Percentiles rank a stretch among this genome's conserved stretches.
Conservation (phyloP, 2,797 vertebrate genomes). For the Okamejei kenojei region DNA sequence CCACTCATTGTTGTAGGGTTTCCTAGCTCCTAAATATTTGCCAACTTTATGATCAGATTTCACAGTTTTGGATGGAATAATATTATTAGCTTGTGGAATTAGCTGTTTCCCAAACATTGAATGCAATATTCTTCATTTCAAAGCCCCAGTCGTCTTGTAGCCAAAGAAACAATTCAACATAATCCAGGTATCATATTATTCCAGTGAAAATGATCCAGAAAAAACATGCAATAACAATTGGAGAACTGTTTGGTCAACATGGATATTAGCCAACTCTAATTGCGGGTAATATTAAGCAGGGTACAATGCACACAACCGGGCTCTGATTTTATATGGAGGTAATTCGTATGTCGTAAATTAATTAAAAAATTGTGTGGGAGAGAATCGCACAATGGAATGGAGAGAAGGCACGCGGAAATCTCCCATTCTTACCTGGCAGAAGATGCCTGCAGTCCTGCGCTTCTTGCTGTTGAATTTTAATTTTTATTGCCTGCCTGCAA, state of each 20-base stretch:
- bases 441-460: too few relatives aligned
- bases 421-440: too few relatives aligned
- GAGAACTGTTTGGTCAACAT: not conserved
- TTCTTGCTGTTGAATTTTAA: too few relatives aligned
- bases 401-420: too few relatives aligned
- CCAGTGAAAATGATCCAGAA: not conserved
- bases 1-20: not conserved
- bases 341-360: too few relatives aligned
- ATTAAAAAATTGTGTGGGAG: too few relatives aligned
- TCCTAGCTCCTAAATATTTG: not conserved
- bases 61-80: not conserved
- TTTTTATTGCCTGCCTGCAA: too few relatives aligned
- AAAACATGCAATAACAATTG: slow-evolving; percentile 15
- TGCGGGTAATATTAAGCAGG: not conserved
- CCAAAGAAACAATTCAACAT: not conserved
- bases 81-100: not conserved
- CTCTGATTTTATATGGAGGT: not conserved
- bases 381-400: too few relatives aligned
- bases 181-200: not conserved
- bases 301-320: not conserved
- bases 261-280: not conserved
- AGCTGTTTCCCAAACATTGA: not conserved
- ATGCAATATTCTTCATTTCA: not conserved
- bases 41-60: not conserved
- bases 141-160: not conserved